Percentiles rank a stretch among this genome's conserved stretches.
Conservation (phyloP, 2,888 invertebrate species). For the Psococerastis gibbosa region DNA sequence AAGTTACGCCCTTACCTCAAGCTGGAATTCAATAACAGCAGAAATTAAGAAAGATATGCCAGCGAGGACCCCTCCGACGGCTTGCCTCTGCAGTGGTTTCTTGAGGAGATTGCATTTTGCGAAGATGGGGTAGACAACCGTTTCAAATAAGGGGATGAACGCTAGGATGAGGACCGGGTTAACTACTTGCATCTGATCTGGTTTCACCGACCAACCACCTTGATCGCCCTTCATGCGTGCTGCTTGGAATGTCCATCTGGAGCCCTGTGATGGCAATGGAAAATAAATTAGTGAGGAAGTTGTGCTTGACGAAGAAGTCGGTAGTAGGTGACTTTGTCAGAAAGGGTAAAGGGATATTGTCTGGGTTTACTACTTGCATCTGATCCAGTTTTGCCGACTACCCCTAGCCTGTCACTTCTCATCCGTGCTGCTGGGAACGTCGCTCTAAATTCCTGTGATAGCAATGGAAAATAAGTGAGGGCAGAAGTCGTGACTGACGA, state of each 20-base stretch:
- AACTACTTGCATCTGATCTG: conserved; percentile 90
- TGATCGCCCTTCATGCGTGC: conserved; percentile 68
- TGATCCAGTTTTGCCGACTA: conserved; percentile 79
- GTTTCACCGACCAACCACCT: conserved; percentile 46
- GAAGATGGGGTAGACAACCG: conserved; percentile 59
- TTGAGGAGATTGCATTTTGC: conserved; percentile 44
- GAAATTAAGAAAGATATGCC: conserved; percentile 73
- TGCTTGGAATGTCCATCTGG: conserved; percentile 86
- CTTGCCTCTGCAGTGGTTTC: conserved; percentile 73
- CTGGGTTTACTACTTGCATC: conserved; percentile 82
- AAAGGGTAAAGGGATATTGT: too few relatives aligned
- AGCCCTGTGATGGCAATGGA: too few relatives aligned
- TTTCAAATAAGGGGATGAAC: conserved; percentile 71
- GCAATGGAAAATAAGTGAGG: too few relatives aligned
- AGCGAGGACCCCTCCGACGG: conserved; percentile 71
- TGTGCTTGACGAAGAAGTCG: too few relatives aligned
- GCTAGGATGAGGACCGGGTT: conserved; percentile 71
- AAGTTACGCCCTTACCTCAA: too few relatives aligned
- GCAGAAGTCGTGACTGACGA: too few relatives aligned
- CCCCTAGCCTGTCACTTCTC: conserved; percentile 49
- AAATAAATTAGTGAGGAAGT: too few relatives aligned
- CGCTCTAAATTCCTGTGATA: conserved; percentile 76
- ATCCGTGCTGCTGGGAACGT: conserved; percentile 81
- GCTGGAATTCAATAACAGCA: conserved; percentile 35
- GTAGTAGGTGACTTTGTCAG: too few relatives aligned